Percentiles rank a stretch among this genome's conserved stretches.
phyloP scores from a whole-genome alignment of 2,113 vertebrate species.

The Poeciliopsis occidentalis region DNA sequence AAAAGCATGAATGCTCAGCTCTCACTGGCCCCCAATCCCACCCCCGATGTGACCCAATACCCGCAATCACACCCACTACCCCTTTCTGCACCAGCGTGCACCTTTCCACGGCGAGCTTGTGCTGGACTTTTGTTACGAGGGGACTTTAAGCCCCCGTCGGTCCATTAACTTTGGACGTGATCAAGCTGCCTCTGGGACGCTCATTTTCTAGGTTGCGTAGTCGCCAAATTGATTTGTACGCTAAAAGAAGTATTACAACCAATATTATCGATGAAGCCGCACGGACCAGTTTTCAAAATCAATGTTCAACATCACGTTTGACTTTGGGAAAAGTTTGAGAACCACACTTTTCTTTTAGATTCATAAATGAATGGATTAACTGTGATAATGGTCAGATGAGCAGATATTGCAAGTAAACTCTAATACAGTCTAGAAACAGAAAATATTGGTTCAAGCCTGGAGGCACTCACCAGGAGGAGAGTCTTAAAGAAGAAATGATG shows the following conservation, averaged over 20 bases:
- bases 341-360: background rate
- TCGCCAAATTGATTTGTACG: background rate
- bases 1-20: background rate
- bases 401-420: background rate
- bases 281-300: too few relatives aligned
- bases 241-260: background rate
- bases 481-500: background rate
- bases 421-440: background rate
- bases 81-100: slow-evolving; percentile 8
- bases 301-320: too few relatives aligned
- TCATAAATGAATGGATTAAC: background rate
- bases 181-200: background rate
- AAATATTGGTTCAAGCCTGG: background rate
- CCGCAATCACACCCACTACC: background rate
- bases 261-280: background rate
- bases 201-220: background rate
- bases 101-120: background rate
- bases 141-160: background rate
- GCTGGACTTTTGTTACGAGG: background rate
- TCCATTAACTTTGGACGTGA: slow-evolving; percentile 4
- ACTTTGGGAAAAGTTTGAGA: background rate
- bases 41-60: background rate
- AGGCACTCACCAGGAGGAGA: background rate
- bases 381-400: background rate
- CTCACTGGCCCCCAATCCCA: background rate